Evolutionary conservation across 2,888 invertebrate species (phyloP).

Genomic region (Agriotes lineatus): DNA sequence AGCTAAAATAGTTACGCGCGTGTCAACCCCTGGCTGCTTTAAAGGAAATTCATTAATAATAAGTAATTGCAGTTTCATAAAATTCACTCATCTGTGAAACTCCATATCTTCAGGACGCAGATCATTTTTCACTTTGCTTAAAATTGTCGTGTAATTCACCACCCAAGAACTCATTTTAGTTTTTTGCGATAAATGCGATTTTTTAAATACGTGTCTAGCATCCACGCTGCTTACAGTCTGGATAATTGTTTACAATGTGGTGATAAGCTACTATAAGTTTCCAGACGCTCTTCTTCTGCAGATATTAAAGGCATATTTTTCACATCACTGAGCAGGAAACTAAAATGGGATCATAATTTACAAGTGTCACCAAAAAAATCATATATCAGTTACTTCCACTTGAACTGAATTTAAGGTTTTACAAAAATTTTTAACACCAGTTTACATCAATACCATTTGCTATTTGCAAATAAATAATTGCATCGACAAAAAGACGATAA

Average conservation of each 20-base stretch:
- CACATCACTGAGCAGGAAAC: not conserved
- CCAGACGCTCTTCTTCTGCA: no score
- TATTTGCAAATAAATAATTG: no score
- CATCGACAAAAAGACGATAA: no score
- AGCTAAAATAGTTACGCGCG: no score
- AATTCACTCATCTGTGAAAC: constrained; percentile 3
- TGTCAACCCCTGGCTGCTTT: not conserved
- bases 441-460: no score
- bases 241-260: no score
- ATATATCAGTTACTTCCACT: constrained; percentile 6
- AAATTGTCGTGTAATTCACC: constrained; percentile 9
- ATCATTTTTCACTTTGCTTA: constrained; percentile 11
- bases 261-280: no score
- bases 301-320: constrained; percentile 3
- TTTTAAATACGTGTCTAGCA: no score
- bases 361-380: not conserved
- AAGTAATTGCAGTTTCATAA: constrained; percentile 10
- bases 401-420: no score
- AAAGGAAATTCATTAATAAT: constrained; percentile 15
- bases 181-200: not conserved
- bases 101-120: not conserved
- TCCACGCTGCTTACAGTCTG: no score
- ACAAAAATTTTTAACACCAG: no score
- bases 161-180: no score
- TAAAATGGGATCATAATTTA: not conserved